phyloP scores from a whole-genome alignment of 2,888 invertebrate species.

The Athalia rosae region DNA sequence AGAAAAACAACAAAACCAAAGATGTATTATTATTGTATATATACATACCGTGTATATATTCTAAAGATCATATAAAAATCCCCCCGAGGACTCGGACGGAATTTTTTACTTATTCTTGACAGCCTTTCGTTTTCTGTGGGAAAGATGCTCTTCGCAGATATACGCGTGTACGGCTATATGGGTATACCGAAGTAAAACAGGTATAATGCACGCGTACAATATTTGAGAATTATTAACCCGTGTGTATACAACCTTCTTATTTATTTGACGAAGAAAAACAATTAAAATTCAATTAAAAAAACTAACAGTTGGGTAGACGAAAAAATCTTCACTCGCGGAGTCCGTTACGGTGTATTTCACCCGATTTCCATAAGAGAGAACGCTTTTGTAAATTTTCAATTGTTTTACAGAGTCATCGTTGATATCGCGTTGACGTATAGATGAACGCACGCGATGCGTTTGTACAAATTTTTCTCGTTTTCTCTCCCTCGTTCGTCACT shows the following conservation, averaged over 20 bases:
- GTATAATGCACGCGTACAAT: background rate
- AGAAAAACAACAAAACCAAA: too few species aligned
- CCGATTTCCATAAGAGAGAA: background rate
- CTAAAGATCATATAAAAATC: background rate
- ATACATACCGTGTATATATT: background rate
- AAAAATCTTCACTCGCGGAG: too few species aligned
- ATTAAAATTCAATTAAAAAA: too few species aligned
- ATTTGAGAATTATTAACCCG: too few species aligned
- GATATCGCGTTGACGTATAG: too few species aligned
- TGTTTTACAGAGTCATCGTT: too few species aligned
- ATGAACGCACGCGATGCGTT: too few species aligned
- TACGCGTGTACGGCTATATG: background rate
- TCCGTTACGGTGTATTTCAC: too few species aligned
- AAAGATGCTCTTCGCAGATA: slow-evolving; percentile 29
- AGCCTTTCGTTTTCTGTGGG: slow-evolving; percentile 25
- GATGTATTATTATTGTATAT: background rate
- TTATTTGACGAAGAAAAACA: too few species aligned
- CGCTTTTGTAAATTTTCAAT: background rate
- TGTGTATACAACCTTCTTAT: too few species aligned
- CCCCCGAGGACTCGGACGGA: background rate
- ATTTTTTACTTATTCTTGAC: slow-evolving; percentile 29
- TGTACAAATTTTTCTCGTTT: background rate
- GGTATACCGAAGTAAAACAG: background rate
- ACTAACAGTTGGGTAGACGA: too few species aligned
- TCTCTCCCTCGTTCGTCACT: too few species aligned